Conservation (phyloP, 2,888 invertebrate species). For the Seira sanloemensis region DNA sequence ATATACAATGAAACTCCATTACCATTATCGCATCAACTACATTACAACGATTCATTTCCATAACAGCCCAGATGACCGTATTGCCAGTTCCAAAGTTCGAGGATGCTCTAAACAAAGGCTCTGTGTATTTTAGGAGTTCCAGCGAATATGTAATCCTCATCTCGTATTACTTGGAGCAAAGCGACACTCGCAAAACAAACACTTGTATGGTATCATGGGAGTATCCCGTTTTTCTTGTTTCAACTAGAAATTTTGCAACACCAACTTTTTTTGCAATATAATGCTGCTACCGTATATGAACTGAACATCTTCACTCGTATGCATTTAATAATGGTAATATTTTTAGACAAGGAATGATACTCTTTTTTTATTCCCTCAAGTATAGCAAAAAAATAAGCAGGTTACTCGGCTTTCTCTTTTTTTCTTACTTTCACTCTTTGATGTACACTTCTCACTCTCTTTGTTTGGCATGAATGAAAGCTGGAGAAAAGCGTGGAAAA, state of each 20-base stretch:
- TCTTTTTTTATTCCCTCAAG: neutral
- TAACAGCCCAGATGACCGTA: too few relatives aligned
- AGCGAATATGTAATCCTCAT: neutral
- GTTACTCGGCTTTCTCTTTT: slow-evolving; percentile 49
- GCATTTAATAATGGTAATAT: neutral
- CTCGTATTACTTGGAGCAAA: neutral
- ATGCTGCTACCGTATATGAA: too few relatives aligned
- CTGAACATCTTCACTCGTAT: neutral
- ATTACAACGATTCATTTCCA: neutral
- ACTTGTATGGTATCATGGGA: slow-evolving; percentile 49
- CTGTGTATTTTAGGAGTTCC: too few relatives aligned
- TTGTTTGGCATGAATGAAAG: slow-evolving; percentile 51
- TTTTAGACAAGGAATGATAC: neutral
- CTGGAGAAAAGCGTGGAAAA: slow-evolving; percentile 49
- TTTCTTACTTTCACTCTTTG: slow-evolving; percentile 43
- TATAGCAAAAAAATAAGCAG: slow-evolving; percentile 35
- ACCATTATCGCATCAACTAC: neutral
- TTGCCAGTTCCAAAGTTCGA: too few relatives aligned
- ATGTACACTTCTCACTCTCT: neutral
- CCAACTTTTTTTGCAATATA: too few relatives aligned
- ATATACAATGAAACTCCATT: too few relatives aligned
- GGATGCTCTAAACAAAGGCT: too few relatives aligned
- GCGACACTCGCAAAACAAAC: neutral
- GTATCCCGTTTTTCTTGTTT: slow-evolving; percentile 42
- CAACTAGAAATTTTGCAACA: slow-evolving; percentile 31